phyloP scores from a whole-genome alignment of 2,888 invertebrate species.

The Reticulitermes lucifugus region DNA sequence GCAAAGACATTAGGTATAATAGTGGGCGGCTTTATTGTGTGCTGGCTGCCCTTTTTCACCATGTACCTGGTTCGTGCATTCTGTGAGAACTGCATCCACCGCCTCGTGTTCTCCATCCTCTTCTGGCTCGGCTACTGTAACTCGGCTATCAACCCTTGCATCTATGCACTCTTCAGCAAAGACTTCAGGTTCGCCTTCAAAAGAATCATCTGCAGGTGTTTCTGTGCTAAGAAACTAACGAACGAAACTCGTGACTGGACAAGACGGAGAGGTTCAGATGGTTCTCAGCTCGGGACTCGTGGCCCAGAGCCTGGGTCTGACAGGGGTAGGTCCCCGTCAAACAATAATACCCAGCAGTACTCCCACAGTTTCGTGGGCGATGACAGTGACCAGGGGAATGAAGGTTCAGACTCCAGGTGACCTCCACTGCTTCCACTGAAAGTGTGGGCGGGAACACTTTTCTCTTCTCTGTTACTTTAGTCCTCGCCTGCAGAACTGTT shows the following conservation, averaged over 20 bases:
- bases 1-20: conserved; percentile 97
- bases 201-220: conserved; percentile 74
- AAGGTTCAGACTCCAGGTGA: conserved; percentile 70
- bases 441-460: neutral
- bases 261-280: conserved; percentile 57
- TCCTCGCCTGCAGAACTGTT: no score
- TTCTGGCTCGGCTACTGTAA: conserved; percentile 99
- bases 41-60: conserved; percentile 98
- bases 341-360: conserved; percentile 18
- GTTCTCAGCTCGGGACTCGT: conserved; percentile 64
- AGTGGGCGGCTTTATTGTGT: conserved; percentile 95
- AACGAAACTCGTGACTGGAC: conserved; percentile 1
- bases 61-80: conserved; percentile 93
- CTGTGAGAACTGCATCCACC: conserved; percentile 86
- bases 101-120: conserved; percentile 87
- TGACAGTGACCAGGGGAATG: conserved; percentile 68
- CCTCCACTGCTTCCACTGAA: conserved; percentile 54
- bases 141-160: conserved; percentile 94
- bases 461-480: no score
- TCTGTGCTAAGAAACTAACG: conserved; percentile 39
- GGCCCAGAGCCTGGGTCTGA: conserved; percentile 54
- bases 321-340: conserved; percentile 44
- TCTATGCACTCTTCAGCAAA: conserved; percentile 94
- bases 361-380: conserved; percentile 66
- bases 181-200: conserved; percentile 96